Base-by-base conservation (phyloP, 64 coral and sea anemone genomes). In the Actinia tenebrosa region DNA sequence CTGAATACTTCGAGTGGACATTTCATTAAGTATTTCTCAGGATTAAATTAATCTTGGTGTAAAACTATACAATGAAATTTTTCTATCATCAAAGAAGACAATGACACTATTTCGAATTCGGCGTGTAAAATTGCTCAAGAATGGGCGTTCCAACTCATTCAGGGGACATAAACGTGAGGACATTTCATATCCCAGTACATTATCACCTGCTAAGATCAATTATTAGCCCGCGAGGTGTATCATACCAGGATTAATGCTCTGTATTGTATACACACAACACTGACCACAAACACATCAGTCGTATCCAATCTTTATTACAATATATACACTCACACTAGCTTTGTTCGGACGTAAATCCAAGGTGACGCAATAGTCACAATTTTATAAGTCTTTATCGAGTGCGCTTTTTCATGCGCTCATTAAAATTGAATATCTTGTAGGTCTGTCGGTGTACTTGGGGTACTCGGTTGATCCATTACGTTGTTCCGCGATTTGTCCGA, bases 351-450 rank as follows among this genome's bases (percentile, higher is more conserved):
- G 54, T 71, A 77, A 78, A 89, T 63, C 80, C 59, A 71, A 26
- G 25, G 46, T 42, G 15, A 88, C 69, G 82, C 56, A 58, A 10
- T 84, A 16, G 81, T 72, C 62, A 89, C 13, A 72, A 80, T 54
- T 47, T 43, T 44, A 84, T 82, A 53, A 69, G 18, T 52, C 75
- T 82, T 82, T 75, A 42, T 75, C 69, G 69, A 2, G n/a, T 42
- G 69, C 69, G 26, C 69, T 66, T n/a, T 66, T 66, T 18, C n/a
- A 27, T 25, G 7, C 27, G n/a, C 26, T 30, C 11, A 86, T 93
- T 87, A 99, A 89, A 99, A 99, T 61, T 99, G 90, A 46, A 99
- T 92, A 86, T 95, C 90, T 77, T 99, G 97, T 50, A 99, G 92
- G 78, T 99, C 97, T 79, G 97, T 99, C 45, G 97, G 97, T 9